Base-by-base conservation (phyloP, 2,888 invertebrate species). In the Pterobdella sp. region DNA sequence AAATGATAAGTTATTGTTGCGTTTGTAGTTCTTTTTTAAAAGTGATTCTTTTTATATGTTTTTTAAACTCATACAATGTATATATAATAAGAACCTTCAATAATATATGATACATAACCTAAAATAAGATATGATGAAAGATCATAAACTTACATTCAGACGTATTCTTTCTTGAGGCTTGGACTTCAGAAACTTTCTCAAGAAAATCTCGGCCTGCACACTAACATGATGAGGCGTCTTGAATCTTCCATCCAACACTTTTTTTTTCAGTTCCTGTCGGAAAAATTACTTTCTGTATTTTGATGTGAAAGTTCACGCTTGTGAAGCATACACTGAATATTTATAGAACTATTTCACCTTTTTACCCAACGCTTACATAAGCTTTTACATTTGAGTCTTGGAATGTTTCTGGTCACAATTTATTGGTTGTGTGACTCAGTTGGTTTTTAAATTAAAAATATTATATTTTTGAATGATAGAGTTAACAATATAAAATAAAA, bases 191-290 rank as follows among this genome's bases (percentile, higher is more conserved):
- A 71, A 71, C 56, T 52, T 71, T 35, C 63, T 71, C 1, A 71
- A 32, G 35, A 71, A 63, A 0, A 71, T n/a, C 63, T 71, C 71
- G 32, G 35, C 37, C 31, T 56, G 52, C 52, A 71, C 71, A 31
- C 36, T 34, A 26, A 71, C 63, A n/a, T 71, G 36, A 31, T 71
- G 34, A n/a, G 71, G 71, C 0, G 52, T 35, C 26, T 1, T 35
- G 36, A 63, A 71, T 14, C 31, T 42, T 14, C 71, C 71, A 29
- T 71, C 35, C 71, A 71, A 18, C 2, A 71, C 71, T 22, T 71
- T 52, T 22, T 10, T 34, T 32, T 71, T 71, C 35, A 71, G 26
- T 35, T 56, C 71, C 71, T 71, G 3, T 32, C 60, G 35, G 10
- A 64, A n/a, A 10, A n/a, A n/a, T n/a, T n/a, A n/a, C 29, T 18